Evolutionary conservation across 2,797 vertebrate genomes (phyloP).

Genomic region (Thaleichthys pacificus): DNA sequence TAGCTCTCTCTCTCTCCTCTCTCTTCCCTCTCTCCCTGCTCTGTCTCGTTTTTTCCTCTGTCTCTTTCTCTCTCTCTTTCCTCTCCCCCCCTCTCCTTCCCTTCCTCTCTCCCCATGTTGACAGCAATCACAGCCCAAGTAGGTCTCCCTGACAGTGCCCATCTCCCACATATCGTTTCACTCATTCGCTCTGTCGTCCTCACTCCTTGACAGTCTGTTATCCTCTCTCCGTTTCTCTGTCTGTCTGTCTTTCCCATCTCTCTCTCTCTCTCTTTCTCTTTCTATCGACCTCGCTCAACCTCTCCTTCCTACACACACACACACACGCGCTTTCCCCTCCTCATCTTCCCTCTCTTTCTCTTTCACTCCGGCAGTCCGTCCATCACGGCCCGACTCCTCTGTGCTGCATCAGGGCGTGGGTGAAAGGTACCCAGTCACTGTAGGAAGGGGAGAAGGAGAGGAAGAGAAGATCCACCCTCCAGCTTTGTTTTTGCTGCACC

Average conservation of each 20-base stretch:
- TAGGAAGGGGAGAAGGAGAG: conserved; percentile 35
- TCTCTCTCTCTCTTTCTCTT: conserved; percentile 22
- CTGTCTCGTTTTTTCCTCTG: no score
- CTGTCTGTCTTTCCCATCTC: conserved; percentile 41
- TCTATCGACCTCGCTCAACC: conserved; percentile 18
- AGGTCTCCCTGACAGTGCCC: neutral
- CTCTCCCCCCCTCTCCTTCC: conserved; percentile 25
- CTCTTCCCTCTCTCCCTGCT: conserved; percentile 11
- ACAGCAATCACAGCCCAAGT: neutral
- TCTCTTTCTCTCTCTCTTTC: no score
- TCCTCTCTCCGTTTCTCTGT: conserved; percentile 53
- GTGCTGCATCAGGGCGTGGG: conserved; percentile 58
- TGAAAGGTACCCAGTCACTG: conserved; percentile 43
- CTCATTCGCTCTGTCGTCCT: no score
- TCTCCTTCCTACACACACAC: no score
- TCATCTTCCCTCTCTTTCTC: conserved; percentile 31
- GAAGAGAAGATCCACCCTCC: conserved; percentile 28
- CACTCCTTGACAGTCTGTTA: neutral
- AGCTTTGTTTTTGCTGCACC: conserved; percentile 42
- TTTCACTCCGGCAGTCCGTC: conserved; percentile 62
- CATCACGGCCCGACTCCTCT: conserved; percentile 58
- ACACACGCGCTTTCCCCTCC: no score
- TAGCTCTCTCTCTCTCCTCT: conserved; percentile 27
- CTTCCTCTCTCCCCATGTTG: conserved; percentile 1
- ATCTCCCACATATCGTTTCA: no score